phyloP scores from a whole-genome alignment of 2,797 vertebrate species.

The Ptychadena robeensis region DNA sequence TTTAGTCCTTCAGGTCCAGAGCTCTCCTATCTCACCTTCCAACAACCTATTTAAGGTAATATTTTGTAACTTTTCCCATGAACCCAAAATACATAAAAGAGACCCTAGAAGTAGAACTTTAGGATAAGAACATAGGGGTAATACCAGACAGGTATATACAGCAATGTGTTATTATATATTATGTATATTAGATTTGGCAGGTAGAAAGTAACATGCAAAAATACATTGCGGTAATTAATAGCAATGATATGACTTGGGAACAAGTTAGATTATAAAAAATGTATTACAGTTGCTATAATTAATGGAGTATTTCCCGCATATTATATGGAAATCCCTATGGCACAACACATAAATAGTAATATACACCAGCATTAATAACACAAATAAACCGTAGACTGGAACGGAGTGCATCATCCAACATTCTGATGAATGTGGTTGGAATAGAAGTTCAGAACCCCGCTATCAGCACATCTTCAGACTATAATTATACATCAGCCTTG shows the following conservation, averaged over 20 bases:
- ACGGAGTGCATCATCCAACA: not conserved
- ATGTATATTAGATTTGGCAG: not conserved
- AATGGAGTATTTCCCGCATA: not conserved
- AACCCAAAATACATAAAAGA: no score
- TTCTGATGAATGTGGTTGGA: not conserved
- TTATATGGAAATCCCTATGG: not conserved
- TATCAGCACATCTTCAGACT: conserved; percentile 1
- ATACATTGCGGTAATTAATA: not conserved
- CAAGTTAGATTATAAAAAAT: not conserved
- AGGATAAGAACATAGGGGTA: no score
- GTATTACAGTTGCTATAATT: not conserved
- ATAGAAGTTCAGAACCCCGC: not conserved
- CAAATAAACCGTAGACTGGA: not conserved
- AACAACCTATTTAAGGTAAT: no score
- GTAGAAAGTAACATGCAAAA: no score
- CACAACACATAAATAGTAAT: not conserved
- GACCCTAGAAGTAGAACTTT: no score
- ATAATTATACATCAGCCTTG: not conserved
- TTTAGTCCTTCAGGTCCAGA: no score
- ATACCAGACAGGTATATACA: no score
- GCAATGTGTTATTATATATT: no score
- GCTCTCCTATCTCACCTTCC: no score
- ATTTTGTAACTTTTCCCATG: no score
- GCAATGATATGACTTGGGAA: not conserved
- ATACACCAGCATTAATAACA: not conserved